Evolutionary conservation across 2,113 vertebrate species (phyloP).

Genomic region (Brachyhypopomus gauderio): DNA sequence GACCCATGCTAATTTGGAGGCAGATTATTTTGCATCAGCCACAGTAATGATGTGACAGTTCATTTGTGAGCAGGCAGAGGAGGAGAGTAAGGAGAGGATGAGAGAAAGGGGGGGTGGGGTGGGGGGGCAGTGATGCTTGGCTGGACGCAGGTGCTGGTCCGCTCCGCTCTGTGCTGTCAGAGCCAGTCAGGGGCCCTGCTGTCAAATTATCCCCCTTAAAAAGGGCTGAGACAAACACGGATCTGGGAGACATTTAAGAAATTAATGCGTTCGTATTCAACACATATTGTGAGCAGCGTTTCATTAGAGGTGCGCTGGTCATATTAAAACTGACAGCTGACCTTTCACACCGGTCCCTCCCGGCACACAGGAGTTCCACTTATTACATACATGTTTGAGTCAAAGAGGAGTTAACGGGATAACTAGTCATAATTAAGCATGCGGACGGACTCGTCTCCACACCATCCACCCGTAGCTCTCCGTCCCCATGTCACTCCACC

Average conservation of each 20-base stretch:
- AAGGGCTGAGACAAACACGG: constrained; percentile 72
- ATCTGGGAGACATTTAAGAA: constrained; percentile 82
- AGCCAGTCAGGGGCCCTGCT: constrained; percentile 80
- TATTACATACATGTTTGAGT: constrained; percentile 79
- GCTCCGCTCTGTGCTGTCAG: constrained; percentile 80
- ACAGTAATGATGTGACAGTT: constrained; percentile 99
- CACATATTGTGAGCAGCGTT: constrained; percentile 78
- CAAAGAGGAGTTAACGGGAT: constrained; percentile 81
- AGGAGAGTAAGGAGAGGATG: constrained; percentile 66
- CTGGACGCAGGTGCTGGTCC: constrained; percentile 88
- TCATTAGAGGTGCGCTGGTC: constrained; percentile 78
- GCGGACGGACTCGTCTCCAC: constrained; percentile 67
- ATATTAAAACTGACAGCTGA: constrained; percentile 84
- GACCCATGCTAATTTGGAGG: constrained; percentile 97
- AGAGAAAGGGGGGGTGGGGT: constrained; percentile 23
- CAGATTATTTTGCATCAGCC: constrained; percentile 99
- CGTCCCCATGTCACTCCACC: constrained; percentile 44
- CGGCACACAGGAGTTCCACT: constrained; percentile 72
- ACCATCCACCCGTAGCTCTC: constrained; percentile 53
- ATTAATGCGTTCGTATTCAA: constrained; percentile 85
- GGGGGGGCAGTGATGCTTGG: constrained; percentile 84
- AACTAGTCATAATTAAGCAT: constrained; percentile 81
- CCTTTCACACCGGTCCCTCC: constrained; percentile 80
- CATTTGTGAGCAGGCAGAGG: constrained; percentile 95
- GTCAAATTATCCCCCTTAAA: constrained; percentile 86